phyloP scores from a whole-genome alignment of 2,888 invertebrate genomes.

The Pantelozetes paolii region DNA sequence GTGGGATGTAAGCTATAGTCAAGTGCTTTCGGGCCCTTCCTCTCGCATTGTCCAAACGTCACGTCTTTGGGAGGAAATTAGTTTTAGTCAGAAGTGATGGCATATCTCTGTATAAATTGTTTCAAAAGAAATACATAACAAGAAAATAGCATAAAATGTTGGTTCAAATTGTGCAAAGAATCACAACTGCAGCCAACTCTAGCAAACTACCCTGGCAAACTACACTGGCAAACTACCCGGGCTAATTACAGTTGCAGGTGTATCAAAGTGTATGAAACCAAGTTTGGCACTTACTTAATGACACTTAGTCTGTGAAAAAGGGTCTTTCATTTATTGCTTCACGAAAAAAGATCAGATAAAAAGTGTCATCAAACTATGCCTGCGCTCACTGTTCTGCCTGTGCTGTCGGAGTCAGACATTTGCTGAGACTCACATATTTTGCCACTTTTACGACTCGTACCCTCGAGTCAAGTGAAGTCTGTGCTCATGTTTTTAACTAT shows the following conservation, averaged over 20 bases:
- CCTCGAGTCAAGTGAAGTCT: conserved; percentile 18
- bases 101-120: conserved; percentile 17
- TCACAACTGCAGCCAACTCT: not conserved
- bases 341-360: conserved; percentile 17
- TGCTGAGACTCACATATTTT: conserved; percentile 1
- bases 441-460: conserved; percentile 21
- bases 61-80: conserved; percentile 28
- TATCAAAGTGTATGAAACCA: conserved; percentile 27
- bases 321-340: conserved; percentile 21
- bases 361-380: conserved; percentile 29
- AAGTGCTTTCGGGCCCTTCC: conserved; percentile 23
- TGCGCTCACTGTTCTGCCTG: not conserved
- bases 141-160: not conserved
- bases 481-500: conserved; percentile 4
- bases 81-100: conserved; percentile 9
- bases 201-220: too few relatives aligned
- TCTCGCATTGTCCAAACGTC: conserved; percentile 29
- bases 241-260: conserved; percentile 33
- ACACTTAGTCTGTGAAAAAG: conserved; percentile 19
- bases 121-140: conserved; percentile 7
- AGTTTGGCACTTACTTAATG: conserved; percentile 33
- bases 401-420: not conserved
- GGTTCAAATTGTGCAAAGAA: not conserved
- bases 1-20: conserved; percentile 34
- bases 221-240: too few relatives aligned